Evolutionary conservation across 2,113 vertebrate genomes (phyloP), one percentile per base, ranked within the genome.

Genomic region (Leucoraja erinaceus): DNA sequence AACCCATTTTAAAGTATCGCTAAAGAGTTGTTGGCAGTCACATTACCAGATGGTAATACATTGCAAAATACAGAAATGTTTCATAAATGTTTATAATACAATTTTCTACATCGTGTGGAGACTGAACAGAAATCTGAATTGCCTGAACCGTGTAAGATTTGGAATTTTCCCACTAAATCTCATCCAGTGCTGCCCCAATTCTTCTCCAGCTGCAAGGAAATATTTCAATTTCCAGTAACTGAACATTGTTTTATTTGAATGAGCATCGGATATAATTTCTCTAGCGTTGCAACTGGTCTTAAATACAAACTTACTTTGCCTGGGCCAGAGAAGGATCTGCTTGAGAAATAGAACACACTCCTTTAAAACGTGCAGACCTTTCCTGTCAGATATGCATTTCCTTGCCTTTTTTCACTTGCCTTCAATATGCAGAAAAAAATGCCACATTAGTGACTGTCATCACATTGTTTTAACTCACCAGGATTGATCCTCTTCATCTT

Each of bases 51-150:
- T 33, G 28, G 4, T 88, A 88, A 66, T 88, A 88, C 83, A 63
- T 88, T 88, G 59, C 83, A 88, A 88, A 88, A 88, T 63, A 88
- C 28, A 88, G 59, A 88, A 88, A 88, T 74, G 61, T 90, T 63
- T 90, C 61, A 66, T 90, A 90, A 68, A 68, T 90, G 90, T 91
- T 74, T 47, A 74, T 72, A 72, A 72, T 91, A 54, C 66, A 33
- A 91, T 91, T 72, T 18, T 70, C 70, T 91, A 74, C 33, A 54
- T 72, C 6, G 68, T 54, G 68, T 72, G 68, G 88, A 91, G 5
- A 28, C 66, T 72, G 33, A 72, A 72, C 88, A 91, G 90, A 70
- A 90, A 33, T 22, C 38, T 72, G 10, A 33, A 33, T 68, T 90
- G 22, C 54, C 38, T 72, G 66, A 72, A 91, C 54, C 33, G 31